phyloP scores from a whole-genome alignment of 2,113 vertebrate genomes.

The Mobula birostris region DNA sequence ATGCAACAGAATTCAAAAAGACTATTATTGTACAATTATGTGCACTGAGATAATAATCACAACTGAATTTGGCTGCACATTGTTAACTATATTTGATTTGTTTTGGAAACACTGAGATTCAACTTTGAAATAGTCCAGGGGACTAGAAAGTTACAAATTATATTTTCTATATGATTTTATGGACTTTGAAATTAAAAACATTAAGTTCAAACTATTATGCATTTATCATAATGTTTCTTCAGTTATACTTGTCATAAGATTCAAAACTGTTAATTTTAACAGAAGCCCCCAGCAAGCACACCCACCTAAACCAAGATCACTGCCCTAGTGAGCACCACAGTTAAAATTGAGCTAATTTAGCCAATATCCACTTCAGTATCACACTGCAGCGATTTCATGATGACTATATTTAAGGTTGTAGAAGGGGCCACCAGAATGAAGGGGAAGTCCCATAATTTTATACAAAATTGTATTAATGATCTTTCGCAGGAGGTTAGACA shows the following conservation, averaged over 20 bases:
- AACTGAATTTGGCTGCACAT: neutral
- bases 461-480: neutral
- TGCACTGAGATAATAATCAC: neutral
- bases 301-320: neutral
- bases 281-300: neutral
- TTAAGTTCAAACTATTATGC: neutral
- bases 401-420: neutral
- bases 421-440: neutral
- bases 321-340: neutral
- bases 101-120: neutral
- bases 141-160: neutral
- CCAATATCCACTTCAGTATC: neutral
- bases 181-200: neutral
- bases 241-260: neutral
- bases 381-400: neutral
- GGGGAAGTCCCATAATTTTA: neutral
- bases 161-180: neutral
- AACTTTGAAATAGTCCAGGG: neutral
- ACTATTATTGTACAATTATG: no score
- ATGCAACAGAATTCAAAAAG: no score
- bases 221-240: neutral
- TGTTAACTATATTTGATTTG: neutral
- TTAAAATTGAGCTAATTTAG: neutral
- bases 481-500: neutral
- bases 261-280: neutral